phyloP scores from a whole-genome alignment of 92 coral and sea anemone genomes.

The Metridium senile region DNA sequence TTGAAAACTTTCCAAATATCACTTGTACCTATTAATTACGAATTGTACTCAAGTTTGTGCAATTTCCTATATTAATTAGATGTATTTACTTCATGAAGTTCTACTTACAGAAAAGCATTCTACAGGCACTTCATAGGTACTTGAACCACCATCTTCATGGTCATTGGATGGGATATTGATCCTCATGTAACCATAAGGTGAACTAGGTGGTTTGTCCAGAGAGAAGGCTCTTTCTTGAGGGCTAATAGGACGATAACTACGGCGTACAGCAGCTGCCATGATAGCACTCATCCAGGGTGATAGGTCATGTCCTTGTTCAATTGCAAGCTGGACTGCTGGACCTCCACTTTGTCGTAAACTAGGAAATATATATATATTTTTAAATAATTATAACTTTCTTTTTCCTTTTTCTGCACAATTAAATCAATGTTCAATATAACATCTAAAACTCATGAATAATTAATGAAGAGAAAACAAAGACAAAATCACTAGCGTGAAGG shows the following conservation, averaged over 20 bases:
- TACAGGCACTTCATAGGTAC: conserved; percentile 71
- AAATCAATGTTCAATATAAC: no score
- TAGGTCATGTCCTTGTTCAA: conserved; percentile 92
- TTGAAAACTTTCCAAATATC: no score
- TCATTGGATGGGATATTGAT: conserved; percentile 21
- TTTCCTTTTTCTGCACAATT: no score
- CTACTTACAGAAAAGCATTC: conserved; percentile 64
- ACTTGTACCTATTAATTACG: no score
- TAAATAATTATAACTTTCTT: no score
- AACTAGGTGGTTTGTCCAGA: conserved; percentile 36
- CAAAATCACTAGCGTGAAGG: no score
- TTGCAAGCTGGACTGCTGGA: conserved; percentile 79
- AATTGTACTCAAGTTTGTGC: no score
- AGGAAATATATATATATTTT: no score
- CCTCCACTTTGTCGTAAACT: conserved; percentile 65
- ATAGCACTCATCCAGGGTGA: conserved; percentile 99
- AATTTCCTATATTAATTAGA: background rate
- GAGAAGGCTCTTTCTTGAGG: conserved; percentile 64
- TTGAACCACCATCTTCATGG: conserved; percentile 31
- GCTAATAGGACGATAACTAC: conserved; percentile 75
- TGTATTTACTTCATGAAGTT: no score
- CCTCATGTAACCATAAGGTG: conserved; percentile 39
- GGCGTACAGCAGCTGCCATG: conserved; percentile 94
- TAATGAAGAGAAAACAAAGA: no score
- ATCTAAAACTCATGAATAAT: no score